Base-by-base conservation (phyloP, 2,113 vertebrate genomes). In the Pterophyllum scalare region DNA sequence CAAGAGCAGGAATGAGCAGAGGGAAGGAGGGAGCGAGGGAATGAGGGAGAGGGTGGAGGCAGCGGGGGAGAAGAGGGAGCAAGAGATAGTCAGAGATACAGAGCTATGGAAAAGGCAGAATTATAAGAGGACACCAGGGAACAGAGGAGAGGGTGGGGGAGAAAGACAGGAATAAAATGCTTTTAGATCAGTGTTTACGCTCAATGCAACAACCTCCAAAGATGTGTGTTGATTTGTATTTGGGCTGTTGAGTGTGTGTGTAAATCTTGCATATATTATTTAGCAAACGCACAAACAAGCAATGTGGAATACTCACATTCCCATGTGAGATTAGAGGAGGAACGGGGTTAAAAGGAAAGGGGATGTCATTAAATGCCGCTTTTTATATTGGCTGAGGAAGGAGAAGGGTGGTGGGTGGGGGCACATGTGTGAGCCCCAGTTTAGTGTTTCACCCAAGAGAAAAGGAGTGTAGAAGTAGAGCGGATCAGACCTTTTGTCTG, bases 151-250 rank as follows among this genome's bases (percentile, higher is more conserved):
- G 82, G 89, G 81, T 77, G 92, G 80, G 35, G 81, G 77, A 74
- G 82, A 80, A 46, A 79, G 81, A 79, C 31, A n/a, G 57, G 52
- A 59, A 70, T 35, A 83, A 81, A 87, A 88, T 87, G 87, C 82
- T 93, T 92, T 82, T 75, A 90, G 91, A 91, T 87, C 92, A 87
- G 75, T 92, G 89, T 90, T 89, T 92, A 83, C 87, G 88, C 78
- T 79, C 77, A 72, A 54, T 67, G 60, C 72, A 62, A 74, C 67
- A 33, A 81, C 79, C 82, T 92, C 67, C 83, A 80, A 67, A 80
- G 78, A 81, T 84, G 82, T 84, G 57, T 62, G 62, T 54, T 31
- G 17, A 65, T 60, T 89, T 89, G 85, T 81, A 13, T 90, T 79
- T 43, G 6, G 74, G 17, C 49, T 57, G 64, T 61, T 85, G 88